Evolutionary conservation across 2,113 vertebrate genomes (phyloP).

Genomic region (Anas platyrhynchos): DNA sequence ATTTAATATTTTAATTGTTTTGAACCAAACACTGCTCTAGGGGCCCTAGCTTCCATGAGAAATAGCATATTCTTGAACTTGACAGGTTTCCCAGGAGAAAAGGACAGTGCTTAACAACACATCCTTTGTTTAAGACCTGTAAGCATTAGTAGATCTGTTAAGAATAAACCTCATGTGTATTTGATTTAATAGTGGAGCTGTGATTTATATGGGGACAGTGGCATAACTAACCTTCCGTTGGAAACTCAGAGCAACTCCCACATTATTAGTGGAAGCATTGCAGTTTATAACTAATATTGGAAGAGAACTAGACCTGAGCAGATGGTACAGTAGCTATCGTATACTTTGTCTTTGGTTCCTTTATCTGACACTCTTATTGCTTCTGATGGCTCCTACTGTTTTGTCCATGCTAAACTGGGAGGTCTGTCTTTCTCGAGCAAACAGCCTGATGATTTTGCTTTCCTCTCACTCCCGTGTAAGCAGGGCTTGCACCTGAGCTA

Average conservation of each 20-base stretch:
- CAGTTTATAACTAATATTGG: neutral
- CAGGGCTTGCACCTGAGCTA: neutral
- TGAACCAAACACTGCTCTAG: neutral
- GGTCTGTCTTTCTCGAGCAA: neutral
- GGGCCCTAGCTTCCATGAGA: neutral
- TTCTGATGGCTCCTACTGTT: neutral
- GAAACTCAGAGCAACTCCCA: neutral
- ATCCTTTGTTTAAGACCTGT: neutral
- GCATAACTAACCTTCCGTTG: neutral
- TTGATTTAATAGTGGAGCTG: neutral
- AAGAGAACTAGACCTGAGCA: neutral
- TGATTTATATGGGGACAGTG: neutral
- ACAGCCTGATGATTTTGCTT: neutral
- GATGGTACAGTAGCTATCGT: neutral
- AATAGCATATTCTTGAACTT: neutral
- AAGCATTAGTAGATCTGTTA: neutral
- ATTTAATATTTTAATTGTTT: constrained; percentile 30
- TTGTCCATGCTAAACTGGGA: neutral
- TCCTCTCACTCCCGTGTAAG: neutral
- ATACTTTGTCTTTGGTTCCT: neutral
- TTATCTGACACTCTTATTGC: neutral
- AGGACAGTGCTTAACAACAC: neutral
- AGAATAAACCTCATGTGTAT: neutral
- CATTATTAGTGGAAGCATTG: neutral
- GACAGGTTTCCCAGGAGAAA: accelerated